phyloP scores from a whole-genome alignment of 2,113 vertebrate genomes.

The Pimephales promelas region DNA sequence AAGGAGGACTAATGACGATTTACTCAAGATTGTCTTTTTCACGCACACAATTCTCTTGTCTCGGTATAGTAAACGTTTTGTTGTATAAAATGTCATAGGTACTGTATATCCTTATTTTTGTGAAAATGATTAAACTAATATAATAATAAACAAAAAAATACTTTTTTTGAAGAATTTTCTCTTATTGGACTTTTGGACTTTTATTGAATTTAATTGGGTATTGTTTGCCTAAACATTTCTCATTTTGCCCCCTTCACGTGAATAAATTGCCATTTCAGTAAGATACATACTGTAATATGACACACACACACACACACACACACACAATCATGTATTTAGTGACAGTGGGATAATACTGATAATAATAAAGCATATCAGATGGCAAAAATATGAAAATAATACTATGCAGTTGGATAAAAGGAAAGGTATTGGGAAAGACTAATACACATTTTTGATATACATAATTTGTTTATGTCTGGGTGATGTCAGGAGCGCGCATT shows the following conservation, averaged over 20 bases:
- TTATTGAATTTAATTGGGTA: neutral
- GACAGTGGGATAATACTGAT: no score
- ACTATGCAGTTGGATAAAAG: no score
- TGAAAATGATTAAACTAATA: neutral
- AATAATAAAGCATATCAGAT: no score
- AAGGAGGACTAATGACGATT: neutral
- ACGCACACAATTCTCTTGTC: constrained; percentile 10
- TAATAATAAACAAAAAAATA: neutral
- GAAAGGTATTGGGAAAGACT: no score
- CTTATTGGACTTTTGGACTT: neutral
- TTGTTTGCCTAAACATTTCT: no score
- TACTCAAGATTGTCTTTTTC: constrained; percentile 26
- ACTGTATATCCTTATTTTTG: neutral
- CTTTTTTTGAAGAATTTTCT: neutral
- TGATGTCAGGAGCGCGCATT: neutral
- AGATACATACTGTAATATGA: no score
- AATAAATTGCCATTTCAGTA: no score
- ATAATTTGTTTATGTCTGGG: neutral
- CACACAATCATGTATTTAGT: no score
- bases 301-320: no score
- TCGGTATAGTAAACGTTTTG: constrained; percentile 18
- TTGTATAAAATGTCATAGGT: constrained; percentile 28
- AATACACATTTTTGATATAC: neutral
- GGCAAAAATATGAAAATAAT: no score
- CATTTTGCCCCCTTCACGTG: no score